A percentile compares a stretch with the other conserved stretches of the same genome.
Evolutionary conservation across 2,888 invertebrate genomes (phyloP).

Genomic region (Ceratothoa steindachneri): DNA sequence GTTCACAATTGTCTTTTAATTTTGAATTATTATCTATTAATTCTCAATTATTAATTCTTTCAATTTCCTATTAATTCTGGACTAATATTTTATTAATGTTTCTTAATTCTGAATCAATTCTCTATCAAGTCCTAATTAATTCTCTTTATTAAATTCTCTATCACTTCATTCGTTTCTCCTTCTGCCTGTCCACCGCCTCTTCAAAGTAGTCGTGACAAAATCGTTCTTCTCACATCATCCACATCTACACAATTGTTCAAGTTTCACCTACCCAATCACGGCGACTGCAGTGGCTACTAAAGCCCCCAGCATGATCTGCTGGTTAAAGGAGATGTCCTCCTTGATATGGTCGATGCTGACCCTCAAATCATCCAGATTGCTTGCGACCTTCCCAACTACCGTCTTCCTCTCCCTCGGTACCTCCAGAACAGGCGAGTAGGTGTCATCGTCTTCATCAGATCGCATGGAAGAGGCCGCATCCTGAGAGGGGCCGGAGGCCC

Average conservation of each 20-base stretch:
- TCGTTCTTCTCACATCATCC: too few relatives aligned
- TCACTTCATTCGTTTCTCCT: too few relatives aligned
- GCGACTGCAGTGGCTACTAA: conserved; percentile 32
- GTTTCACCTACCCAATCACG: conserved; percentile 39
- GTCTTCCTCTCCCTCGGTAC: conserved; percentile 41
- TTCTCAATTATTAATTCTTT: too few relatives aligned
- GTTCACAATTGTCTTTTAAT: too few relatives aligned
- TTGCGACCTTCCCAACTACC: conserved; percentile 30
- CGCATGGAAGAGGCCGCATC: background rate
- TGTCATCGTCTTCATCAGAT: background rate
- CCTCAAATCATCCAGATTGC: conserved; percentile 27
- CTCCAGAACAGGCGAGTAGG: conserved; percentile 21
- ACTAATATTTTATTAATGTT: too few relatives aligned
- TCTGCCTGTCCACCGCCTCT: too few relatives aligned
- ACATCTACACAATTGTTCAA: conserved; percentile 1
- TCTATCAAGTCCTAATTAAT: too few relatives aligned
- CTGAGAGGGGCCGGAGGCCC: background rate
- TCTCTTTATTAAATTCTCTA: too few relatives aligned
- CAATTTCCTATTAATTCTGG: too few relatives aligned
- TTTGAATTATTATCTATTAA: too few relatives aligned
- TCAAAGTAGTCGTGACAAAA: too few relatives aligned
- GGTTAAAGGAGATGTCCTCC: conserved; percentile 37
- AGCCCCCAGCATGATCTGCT: conserved; percentile 38
- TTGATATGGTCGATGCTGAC: conserved; percentile 28
- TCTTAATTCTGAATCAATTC: too few relatives aligned